Conservation (phyloP, 1,140 invertebrate species). For the Melipona quadrifasciata region DNA sequence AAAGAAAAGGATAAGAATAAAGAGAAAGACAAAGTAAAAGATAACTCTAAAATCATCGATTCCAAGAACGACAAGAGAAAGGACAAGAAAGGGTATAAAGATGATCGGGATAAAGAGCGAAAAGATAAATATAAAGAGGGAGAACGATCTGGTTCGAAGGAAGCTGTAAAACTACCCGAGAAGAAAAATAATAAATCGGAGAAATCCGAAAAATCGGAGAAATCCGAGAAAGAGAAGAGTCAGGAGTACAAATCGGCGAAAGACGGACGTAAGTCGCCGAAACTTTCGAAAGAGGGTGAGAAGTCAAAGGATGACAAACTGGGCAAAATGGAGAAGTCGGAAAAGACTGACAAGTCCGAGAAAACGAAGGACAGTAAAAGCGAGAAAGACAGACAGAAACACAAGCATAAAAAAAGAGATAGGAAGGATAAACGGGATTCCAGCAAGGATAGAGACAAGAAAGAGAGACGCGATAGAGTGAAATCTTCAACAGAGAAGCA, state of each 20-base stretch:
- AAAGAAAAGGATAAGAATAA: slow-evolving; percentile 76
- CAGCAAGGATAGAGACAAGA: slow-evolving; percentile 79
- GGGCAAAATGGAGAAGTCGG: slow-evolving; percentile 76
- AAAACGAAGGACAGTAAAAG: slow-evolving; percentile 79
- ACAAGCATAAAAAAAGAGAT: slow-evolving; percentile 82
- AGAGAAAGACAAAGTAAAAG: slow-evolving; percentile 78
- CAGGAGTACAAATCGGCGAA: slow-evolving; percentile 81
- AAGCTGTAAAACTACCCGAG: slow-evolving; percentile 70
- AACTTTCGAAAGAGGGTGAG: slow-evolving; percentile 76
- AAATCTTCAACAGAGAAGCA: slow-evolving; percentile 73
- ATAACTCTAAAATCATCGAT: slow-evolving; percentile 72
- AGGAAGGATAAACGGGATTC: slow-evolving; percentile 83
- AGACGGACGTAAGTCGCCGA: slow-evolving; percentile 77
- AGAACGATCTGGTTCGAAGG: slow-evolving; percentile 79
- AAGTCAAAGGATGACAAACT: slow-evolving; percentile 81
- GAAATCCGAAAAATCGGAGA: slow-evolving; percentile 71
- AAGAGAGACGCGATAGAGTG: slow-evolving; percentile 77
- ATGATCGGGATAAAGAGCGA: slow-evolving; percentile 81
- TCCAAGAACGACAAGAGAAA: slow-evolving; percentile 79
- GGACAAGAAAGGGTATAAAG: slow-evolving; percentile 82
- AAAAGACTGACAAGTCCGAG: slow-evolving; percentile 81
- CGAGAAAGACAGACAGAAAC: slow-evolving; percentile 79
- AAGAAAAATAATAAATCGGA: slow-evolving; percentile 69
- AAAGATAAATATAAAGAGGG: slow-evolving; percentile 81
- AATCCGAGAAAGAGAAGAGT: slow-evolving; percentile 81